These are phyloP conservation scores for Callosobruchus maculatus DNA, from an alignment of 2,888 invertebrate genomes.

Conservation along the genomic window DNA sequence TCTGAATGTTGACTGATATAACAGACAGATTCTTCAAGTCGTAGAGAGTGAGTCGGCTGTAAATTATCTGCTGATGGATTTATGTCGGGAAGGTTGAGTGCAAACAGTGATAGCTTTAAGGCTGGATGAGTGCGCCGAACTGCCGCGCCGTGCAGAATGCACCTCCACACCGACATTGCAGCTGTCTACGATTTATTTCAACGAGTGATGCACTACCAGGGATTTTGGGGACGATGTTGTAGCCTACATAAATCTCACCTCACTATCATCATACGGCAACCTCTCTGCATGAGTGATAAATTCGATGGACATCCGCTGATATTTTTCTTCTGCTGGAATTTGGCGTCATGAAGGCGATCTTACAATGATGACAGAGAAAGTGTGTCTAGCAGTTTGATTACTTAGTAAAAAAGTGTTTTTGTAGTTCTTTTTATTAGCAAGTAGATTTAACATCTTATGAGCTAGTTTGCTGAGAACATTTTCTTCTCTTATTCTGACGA, in stretches of 20 bases:
- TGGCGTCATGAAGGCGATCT: too few relatives aligned
- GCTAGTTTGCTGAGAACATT: too few relatives aligned
- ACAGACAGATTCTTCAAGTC: conserved; percentile 11
- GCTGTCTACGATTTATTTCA: conserved; percentile 12
- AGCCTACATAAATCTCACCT: background rate
- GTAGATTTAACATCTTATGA: too few relatives aligned
- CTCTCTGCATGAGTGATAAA: too few relatives aligned
- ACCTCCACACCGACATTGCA: conserved; percentile 8
- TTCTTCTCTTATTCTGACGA: too few relatives aligned
- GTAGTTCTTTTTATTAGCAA: too few relatives aligned
- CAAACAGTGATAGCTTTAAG: conserved; percentile 28
- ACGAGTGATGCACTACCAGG: background rate
- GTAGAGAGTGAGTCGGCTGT: conserved; percentile 11
- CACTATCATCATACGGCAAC: too few relatives aligned
- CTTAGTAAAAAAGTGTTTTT: too few relatives aligned
- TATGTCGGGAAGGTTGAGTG: conserved; percentile 29
- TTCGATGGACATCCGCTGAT: too few relatives aligned
- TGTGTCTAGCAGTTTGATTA: too few relatives aligned
- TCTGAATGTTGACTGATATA: conserved; percentile 27
- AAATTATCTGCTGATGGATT: conserved; percentile 29
- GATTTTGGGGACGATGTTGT: background rate
- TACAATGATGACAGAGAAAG: too few relatives aligned
- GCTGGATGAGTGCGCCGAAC: conserved; percentile 7
- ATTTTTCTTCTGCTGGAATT: too few relatives aligned
- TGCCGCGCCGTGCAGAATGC: background rate